A percentile compares a stretch with the other conserved stretches of the same genome.
phyloP scores from a whole-genome alignment of 2,888 invertebrate genomes.

The Stenchaetothrips biformis region DNA sequence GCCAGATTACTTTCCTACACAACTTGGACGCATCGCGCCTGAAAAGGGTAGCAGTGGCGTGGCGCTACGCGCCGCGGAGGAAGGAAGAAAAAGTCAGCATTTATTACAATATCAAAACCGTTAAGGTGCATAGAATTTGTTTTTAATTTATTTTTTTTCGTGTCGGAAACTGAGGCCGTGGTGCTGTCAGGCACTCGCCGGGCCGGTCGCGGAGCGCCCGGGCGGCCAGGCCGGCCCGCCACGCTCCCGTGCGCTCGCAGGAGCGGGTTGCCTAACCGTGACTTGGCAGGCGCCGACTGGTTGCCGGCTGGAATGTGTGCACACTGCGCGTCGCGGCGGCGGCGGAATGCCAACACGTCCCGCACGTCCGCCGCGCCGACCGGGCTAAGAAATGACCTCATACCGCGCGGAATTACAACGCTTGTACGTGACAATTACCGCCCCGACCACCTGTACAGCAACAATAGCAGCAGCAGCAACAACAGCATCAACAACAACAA shows the following conservation, averaged over 20 bases:
- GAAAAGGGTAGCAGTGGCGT: background rate
- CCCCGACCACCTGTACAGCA: background rate
- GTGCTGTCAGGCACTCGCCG: background rate
- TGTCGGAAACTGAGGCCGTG: background rate
- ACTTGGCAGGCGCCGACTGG: no score
- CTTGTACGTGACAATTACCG: background rate
- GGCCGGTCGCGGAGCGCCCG: background rate
- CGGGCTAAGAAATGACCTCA: background rate
- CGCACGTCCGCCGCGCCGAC: background rate
- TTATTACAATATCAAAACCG: background rate
- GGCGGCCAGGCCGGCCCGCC: background rate
- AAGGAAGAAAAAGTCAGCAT: background rate
- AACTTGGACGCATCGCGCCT: background rate
- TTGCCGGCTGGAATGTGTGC: background rate
- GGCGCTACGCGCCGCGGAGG: background rate
- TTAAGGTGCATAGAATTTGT: background rate
- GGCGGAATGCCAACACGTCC: background rate
- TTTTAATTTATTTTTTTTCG: background rate
- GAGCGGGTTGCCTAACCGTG: no score
- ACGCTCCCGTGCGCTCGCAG: background rate
- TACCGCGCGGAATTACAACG: background rate
- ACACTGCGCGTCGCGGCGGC: background rate
- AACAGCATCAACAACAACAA: no score
- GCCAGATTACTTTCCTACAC: slow-evolving; percentile 12
- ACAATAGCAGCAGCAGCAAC: no score